Evolutionary conservation across 2,888 invertebrate species (phyloP), one percentile per base, ranked within the genome.

Genomic region (Baccha elongata): DNA sequence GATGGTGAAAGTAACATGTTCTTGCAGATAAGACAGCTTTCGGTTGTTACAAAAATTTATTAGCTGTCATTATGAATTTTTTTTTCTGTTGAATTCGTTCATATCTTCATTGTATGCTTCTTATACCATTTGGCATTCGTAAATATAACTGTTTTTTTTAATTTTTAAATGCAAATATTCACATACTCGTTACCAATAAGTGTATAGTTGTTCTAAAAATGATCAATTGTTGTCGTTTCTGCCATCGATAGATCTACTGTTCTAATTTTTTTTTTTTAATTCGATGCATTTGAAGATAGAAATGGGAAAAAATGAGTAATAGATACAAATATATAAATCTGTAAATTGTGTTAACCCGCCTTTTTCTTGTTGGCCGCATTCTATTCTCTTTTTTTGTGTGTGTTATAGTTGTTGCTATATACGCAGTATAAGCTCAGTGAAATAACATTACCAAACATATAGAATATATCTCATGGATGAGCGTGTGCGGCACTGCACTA

Each of bases 191-290:
- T 29, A 26, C 6, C 15, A 26, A n/a, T n/a, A n/a, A n/a, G n/a
- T n/a, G n/a, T n/a, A n/a, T 50, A 15, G 29, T 29, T 50, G 4
- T 29, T 44, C 19, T 32, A 7, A 32, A 4, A 7, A 37, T 19
- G 35, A 48, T 52, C 13, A 23, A 48, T 42, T 53, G 52, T 73
- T 62, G 46, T 55, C 42, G 42, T n/a, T 53, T 46, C 50, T 84
- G 85, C 13, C 11, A 23, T 40, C 85, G 85, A 86, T 85, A 87
- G 87, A 86, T 87, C 87, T 85, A 87, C n/a, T 87, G 87, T 86
- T 86, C 86, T 85, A 86, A 5, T 26, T 15, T 15, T 8, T 85
- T 85, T 72, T n/a, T 29, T 17, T 17, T 29, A 79, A 83, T 75
- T 69, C 48, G 65, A 65, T 76, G 48, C 46, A 60, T 76, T 67